Evolutionary conservation across 2,797 vertebrate genomes (phyloP).

Genomic region (Sparidentex hasta): DNA sequence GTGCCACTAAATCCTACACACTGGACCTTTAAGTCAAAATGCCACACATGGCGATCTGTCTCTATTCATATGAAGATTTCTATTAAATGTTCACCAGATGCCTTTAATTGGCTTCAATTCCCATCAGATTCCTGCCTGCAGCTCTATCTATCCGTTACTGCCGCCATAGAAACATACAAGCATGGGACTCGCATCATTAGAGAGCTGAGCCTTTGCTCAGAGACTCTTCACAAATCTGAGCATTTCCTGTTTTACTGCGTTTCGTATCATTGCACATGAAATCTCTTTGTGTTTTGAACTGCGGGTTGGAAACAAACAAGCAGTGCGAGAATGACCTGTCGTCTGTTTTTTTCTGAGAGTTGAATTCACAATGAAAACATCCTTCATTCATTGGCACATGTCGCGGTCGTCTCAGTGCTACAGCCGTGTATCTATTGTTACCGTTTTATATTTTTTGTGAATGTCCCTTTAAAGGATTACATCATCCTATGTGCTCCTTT

Average conservation of each 20-base stretch:
- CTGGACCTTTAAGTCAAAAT: not conserved
- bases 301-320: not conserved
- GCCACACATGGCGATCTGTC: not conserved
- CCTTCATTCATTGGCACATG: not conserved
- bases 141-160: conserved; percentile 1
- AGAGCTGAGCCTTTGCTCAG: conserved; percentile 6
- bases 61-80: conserved; percentile 11
- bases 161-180: not conserved
- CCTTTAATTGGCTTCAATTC: conserved; percentile 6
- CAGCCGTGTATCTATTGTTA: conserved; percentile 35
- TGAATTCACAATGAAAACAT: not conserved
- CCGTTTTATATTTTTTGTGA: conserved; percentile 42
- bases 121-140: conserved; percentile 4
- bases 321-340: not conserved
- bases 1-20: too few species aligned
- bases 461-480: conserved; percentile 82
- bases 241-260: too few species aligned
- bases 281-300: conserved; percentile 7
- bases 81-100: not conserved
- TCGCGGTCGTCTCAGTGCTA: conserved; percentile 5
- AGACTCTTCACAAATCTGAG: not conserved
- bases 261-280: too few species aligned
- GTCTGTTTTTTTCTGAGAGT: not conserved
- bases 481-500: conserved; percentile 74
- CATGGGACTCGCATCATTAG: not conserved